These are phyloP conservation scores for Lissonota sp. DNA, from an alignment of 2,888 invertebrate species.

Conservation along the genomic window DNA sequence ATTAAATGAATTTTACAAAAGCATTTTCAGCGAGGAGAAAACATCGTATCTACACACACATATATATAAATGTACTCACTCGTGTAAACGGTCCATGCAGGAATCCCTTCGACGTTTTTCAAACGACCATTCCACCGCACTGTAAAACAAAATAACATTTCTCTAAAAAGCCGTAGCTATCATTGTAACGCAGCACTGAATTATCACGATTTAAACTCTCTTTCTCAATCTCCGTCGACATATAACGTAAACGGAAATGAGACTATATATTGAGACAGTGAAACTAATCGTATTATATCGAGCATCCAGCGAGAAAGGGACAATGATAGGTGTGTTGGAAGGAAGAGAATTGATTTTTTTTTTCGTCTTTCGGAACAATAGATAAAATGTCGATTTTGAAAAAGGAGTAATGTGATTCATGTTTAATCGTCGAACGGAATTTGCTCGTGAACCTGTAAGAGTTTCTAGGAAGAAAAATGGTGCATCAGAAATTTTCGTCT, in stretches of 20 bases:
- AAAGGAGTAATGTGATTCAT: neutral
- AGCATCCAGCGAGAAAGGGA: slow-evolving; percentile 23
- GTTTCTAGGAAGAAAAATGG: slow-evolving; percentile 16
- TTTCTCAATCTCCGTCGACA: too few relatives aligned
- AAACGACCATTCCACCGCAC: slow-evolving; percentile 74
- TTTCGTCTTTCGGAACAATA: slow-evolving; percentile 28
- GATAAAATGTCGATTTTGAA: slow-evolving; percentile 15
- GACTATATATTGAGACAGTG: slow-evolving; percentile 15
- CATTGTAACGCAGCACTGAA: neutral
- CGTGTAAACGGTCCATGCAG: slow-evolving; percentile 78
- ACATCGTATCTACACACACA: neutral
- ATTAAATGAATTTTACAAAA: neutral
- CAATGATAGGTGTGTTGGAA: slow-evolving; percentile 31
- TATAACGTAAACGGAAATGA: neutral
- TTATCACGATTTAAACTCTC: slow-evolving; percentile 11
- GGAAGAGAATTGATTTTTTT: slow-evolving; percentile 52
- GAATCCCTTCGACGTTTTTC: slow-evolving; percentile 70
- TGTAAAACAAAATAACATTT: slow-evolving; percentile 59
- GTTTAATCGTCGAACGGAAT: neutral
- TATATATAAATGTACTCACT: slow-evolving; percentile 72
- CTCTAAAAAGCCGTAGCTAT: neutral
- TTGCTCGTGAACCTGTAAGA: neutral
- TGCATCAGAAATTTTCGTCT: slow-evolving; percentile 60
- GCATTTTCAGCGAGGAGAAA: neutral
- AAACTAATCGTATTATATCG: slow-evolving; percentile 24